Conservation (phyloP, 2,113 vertebrate genomes). For the Prunella fulvescens region DNA sequence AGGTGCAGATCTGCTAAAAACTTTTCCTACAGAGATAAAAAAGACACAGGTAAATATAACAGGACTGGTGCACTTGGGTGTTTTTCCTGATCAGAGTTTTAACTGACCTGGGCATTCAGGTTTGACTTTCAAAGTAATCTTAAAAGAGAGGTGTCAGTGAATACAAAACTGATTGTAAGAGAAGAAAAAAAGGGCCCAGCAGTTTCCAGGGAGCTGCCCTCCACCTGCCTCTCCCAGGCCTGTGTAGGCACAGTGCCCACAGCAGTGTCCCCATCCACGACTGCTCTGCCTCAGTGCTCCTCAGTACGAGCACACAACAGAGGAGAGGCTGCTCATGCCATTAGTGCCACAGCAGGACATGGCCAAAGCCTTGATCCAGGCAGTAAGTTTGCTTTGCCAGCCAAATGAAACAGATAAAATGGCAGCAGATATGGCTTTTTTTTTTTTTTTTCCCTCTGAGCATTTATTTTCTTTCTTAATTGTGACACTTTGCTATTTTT, state of each 20-base stretch:
- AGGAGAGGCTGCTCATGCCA: background rate
- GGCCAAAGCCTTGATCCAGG: background rate
- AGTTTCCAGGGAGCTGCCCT: background rate
- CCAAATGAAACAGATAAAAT: background rate
- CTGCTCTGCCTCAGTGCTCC: background rate
- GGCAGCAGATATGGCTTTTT: background rate
- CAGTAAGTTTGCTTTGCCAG: background rate
- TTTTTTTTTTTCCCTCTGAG: background rate
- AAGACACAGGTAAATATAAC: background rate
- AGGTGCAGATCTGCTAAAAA: background rate
- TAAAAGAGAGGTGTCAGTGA: background rate
- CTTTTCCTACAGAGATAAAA: background rate
- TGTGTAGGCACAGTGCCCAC: fast-evolving
- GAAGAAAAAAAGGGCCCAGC: background rate
- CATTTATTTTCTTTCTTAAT: background rate
- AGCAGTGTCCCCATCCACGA: fast-evolving
- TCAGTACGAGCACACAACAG: background rate
- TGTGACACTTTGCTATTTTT: background rate
- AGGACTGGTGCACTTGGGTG: background rate
- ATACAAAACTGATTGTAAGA: background rate
- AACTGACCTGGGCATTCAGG: background rate
- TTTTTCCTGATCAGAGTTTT: background rate
- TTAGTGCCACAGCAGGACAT: background rate
- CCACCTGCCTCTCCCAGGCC: background rate
- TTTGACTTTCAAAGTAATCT: background rate